These are phyloP conservation scores for Stigmatopora argus DNA, from an alignment of 2,113 vertebrate genomes.

Conservation along the genomic window DNA sequence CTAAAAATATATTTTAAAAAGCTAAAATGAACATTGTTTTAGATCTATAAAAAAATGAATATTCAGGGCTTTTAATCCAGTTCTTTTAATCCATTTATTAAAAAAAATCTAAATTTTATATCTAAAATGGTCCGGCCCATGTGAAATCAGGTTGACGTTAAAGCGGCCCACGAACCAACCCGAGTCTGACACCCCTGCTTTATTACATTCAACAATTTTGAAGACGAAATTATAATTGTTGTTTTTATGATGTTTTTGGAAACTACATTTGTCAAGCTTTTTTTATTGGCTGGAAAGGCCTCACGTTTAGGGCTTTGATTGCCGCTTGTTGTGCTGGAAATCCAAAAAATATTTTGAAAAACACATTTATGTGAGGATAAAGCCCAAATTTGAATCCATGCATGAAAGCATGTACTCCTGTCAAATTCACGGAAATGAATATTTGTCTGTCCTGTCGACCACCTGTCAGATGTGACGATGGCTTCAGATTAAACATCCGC, in stretches of 20 bases:
- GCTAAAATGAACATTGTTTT: too few species aligned
- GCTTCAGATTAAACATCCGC: constrained; percentile 60
- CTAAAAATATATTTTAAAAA: too few species aligned
- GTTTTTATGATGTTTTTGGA: neutral
- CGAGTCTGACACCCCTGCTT: too few species aligned
- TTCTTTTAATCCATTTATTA: too few species aligned
- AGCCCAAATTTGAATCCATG: constrained; percentile 7
- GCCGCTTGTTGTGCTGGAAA: neutral
- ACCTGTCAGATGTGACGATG: constrained; percentile 51
- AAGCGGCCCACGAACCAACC: too few species aligned
- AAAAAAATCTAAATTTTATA: too few species aligned
- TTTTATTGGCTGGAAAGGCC: neutral
- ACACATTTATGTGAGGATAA: neutral
- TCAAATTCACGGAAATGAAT: constrained; percentile 1
- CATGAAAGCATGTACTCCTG: neutral
- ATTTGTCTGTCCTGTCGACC: constrained; percentile 21
- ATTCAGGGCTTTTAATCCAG: too few species aligned
- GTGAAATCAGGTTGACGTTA: too few species aligned
- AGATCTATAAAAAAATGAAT: too few species aligned
- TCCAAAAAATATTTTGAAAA: neutral
- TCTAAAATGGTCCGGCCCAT: too few species aligned
- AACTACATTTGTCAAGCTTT: neutral
- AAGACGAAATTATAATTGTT: neutral
- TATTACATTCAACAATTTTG: too few species aligned
- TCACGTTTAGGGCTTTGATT: neutral